Percentiles rank a stretch among this genome's conserved stretches.
Conservation (phyloP, 2,113 vertebrate genomes). For the Lycocorax pyrrhopterus region DNA sequence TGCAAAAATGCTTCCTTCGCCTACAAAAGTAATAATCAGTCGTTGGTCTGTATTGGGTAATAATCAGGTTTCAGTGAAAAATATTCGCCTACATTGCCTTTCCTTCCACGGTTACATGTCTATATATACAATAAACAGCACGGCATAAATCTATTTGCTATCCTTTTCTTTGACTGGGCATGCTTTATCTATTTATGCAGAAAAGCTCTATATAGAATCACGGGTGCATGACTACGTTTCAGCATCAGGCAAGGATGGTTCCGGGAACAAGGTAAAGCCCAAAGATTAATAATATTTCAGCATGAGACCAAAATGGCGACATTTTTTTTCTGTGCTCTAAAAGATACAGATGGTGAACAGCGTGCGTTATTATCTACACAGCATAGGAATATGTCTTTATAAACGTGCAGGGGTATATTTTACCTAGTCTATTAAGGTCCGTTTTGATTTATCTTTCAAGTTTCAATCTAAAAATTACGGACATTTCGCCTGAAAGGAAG, state of each 20-base stretch:
- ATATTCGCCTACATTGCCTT: not conserved
- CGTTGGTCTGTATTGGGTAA: not conserved
- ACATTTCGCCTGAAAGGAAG: slow-evolving; percentile 14
- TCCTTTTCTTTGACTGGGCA: slow-evolving; percentile 4
- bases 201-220: slow-evolving; percentile 11
- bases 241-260: slow-evolving; percentile 17
- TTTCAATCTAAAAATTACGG: slow-evolving; percentile 43
- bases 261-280: slow-evolving; percentile 45
- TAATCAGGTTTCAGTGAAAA: not conserved
- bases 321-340: slow-evolving; percentile 60
- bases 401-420: slow-evolving; percentile 32
- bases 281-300: slow-evolving; percentile 69
- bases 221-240: not conserved
- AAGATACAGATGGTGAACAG: slow-evolving; percentile 58
- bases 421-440: slow-evolving; percentile 37
- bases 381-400: slow-evolving; percentile 32
- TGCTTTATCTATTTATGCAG: slow-evolving; percentile 50
- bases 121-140: not conserved
- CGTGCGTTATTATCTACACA: slow-evolving; percentile 23
- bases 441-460: slow-evolving; percentile 35
- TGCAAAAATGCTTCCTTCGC: not conserved
- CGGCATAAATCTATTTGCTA: not conserved
- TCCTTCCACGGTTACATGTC: not conserved
- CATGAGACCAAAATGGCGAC: slow-evolving; percentile 76
- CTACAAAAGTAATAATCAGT: not conserved